Base-by-base conservation (phyloP, 2,113 vertebrate species). In the Clarias magur region DNA sequence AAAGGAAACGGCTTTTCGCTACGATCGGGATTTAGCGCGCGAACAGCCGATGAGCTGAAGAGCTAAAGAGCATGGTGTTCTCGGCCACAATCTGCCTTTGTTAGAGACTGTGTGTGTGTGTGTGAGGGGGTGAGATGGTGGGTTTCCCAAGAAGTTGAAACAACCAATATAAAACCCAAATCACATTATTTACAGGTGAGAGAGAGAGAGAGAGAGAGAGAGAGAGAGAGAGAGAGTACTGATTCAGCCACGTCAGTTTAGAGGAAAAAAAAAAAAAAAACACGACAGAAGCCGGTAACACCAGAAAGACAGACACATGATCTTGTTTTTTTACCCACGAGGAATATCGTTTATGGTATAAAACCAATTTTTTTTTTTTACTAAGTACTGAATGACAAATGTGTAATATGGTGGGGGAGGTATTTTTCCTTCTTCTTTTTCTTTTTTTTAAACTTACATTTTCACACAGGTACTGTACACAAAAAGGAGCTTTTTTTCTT, bases 151-250 rank as follows among this genome's bases (percentile, higher is more conserved):
- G 94, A 91, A 94, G 93, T 95, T 48, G 94, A 96, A 95, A 94
- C 91, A 91, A 90, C 88, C 89, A 91, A 93, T 85, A 95, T 93
- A 91, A 93, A 91, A 93, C 89, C 92, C 93, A 93, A 90, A 92
- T 91, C 90, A 92, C 90, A 93, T 94, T 95, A 95, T 95, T 95
- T 96, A 96, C 95, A 96, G 89, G 93, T 92, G 86, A 88, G 30
- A 91, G 85, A 91, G 42, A 34, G 30, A 42, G 38, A 42, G 42
- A 48, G 48, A 91, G 92, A 92, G 80, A n/a, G 86, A 88, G 30
- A 91, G 85, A 91, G 42, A 34, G 30, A 42, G 38, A 42, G 42
- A 48, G 48, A 91, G 92, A 92, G 80, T 86, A 91, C 88, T 92
- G 85, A 84, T 92, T 90, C 76, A 91, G 91, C 88, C 90, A 91